Conservation (phyloP, 2,113 vertebrate species). For the Uria aalge region DNA sequence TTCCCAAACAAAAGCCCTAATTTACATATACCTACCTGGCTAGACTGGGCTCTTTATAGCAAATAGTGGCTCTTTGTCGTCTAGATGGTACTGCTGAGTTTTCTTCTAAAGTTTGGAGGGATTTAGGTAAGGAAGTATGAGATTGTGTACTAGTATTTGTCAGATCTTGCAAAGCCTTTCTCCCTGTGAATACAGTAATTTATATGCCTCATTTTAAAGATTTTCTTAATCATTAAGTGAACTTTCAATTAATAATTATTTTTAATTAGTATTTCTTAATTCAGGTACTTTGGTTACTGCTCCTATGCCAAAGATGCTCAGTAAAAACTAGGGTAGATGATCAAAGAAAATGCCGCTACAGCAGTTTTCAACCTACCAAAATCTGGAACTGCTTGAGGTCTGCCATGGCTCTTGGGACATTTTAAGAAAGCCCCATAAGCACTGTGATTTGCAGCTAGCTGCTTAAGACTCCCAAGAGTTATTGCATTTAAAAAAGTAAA, state of each 20-base stretch:
- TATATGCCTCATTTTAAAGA: not conserved
- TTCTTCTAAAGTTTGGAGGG: not conserved
- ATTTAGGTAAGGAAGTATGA: not conserved
- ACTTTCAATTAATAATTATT: not conserved
- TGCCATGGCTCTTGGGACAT: not conserved
- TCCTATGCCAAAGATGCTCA: not conserved
- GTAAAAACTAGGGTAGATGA: not conserved
- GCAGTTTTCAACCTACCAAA: not conserved
- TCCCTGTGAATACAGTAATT: conserved; percentile 51
- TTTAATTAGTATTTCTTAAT: not conserved
- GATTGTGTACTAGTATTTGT: conserved; percentile 42
- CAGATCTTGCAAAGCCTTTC: conserved; percentile 64
- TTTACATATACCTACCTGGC: conserved; percentile 7
- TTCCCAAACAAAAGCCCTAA: not conserved
- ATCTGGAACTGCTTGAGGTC: not conserved
- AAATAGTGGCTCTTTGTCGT: conserved; percentile 12
- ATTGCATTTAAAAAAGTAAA: not conserved
- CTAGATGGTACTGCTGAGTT: not conserved
- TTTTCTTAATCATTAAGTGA: not conserved
- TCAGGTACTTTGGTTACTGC: not conserved
- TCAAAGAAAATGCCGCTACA: not conserved
- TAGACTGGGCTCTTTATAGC: conserved; percentile 69
- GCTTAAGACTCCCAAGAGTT: not conserved
- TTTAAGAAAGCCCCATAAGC: not conserved
- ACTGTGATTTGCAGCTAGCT: not conserved